These are phyloP conservation scores for Heloderma charlesbogerti DNA, from an alignment of 2,113 vertebrate genomes.

Conservation along the genomic window DNA sequence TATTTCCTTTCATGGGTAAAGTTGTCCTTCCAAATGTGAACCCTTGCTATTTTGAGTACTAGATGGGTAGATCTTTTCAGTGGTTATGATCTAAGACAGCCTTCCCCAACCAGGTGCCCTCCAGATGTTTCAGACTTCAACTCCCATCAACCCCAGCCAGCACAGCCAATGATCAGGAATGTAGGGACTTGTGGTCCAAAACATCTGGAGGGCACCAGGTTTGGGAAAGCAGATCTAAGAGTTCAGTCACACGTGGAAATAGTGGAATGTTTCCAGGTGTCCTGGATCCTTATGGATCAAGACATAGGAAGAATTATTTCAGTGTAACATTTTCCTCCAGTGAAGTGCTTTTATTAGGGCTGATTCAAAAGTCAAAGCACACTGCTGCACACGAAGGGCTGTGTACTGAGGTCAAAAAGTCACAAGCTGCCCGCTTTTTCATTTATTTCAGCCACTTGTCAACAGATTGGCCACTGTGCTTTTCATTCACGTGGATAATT, in stretches of 20 bases:
- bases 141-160: too few relatives aligned
- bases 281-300: neutral
- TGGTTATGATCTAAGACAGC: constrained; percentile 3
- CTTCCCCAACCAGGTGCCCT: neutral
- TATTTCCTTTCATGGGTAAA: neutral
- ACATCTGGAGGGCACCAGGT: too few relatives aligned
- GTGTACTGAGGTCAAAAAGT: constrained; percentile 1
- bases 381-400: neutral
- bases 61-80: neutral
- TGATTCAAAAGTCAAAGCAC: neutral
- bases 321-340: constrained; percentile 10
- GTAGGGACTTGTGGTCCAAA: too few relatives aligned
- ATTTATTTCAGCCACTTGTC: neutral
- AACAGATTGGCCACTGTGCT: constrained; percentile 15
- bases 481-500: constrained; percentile 10
- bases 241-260: too few relatives aligned
- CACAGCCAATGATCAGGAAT: too few relatives aligned
- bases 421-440: neutral
- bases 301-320: neutral
- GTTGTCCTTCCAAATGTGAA: neutral
- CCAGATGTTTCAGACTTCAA: too few relatives aligned
- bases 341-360: neutral
- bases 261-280: constrained; percentile 6
- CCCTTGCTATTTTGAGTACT: neutral
- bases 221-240: too few relatives aligned